Evolutionary conservation across 2,797 vertebrate genomes (phyloP), one percentile per base, ranked within the genome.

Genomic region (Gorsachius magnificus): DNA sequence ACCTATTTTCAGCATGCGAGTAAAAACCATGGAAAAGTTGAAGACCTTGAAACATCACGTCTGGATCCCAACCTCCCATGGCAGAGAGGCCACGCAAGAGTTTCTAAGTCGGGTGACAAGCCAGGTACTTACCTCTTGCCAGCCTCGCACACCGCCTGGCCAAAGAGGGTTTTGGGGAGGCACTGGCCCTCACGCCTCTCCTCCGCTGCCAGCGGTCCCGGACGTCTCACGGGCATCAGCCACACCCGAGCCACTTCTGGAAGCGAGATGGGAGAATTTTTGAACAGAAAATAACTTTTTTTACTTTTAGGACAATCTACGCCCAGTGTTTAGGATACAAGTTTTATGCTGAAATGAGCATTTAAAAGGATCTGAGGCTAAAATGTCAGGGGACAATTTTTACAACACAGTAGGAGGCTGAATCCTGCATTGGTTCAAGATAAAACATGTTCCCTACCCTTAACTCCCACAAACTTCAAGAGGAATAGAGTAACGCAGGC

Each of bases 121-220:
- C 11, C 53, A 76, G 24, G 24, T 70, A 9, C 20, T 36, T 24
- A 29, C 25, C 35, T 7, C 0, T 0, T 28, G 51, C 50, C 58
- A 89, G 77, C n/a, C 66, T 78, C 31, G 75, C 21, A 3, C 1
- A 3, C 15, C 1, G 0, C 11, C 33, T 46, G 54, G 24, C n/a
- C 0, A 1, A n/a, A 2, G 5, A 38, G 20, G 9, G 6, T 18
- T 66, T 35, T 70, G 16, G 0, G 0, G n/a, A 16, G 54, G 58
- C 16, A 2, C 8, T 2, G 1, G 51, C 48, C 57, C 66, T 78
- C 83, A 11, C 22, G 20, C 4, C 5, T 10, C 20, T 71, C 22
- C 48, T 74, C 43, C 4, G 0, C 58, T 79, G 38, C 26, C 84
- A 35, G 8, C 0, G 0, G 9, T 31, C 33, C 68, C 56, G 31